Base-by-base conservation (phyloP, 2,797 vertebrate species). In the Pipistrellus pipistrellus region DNA sequence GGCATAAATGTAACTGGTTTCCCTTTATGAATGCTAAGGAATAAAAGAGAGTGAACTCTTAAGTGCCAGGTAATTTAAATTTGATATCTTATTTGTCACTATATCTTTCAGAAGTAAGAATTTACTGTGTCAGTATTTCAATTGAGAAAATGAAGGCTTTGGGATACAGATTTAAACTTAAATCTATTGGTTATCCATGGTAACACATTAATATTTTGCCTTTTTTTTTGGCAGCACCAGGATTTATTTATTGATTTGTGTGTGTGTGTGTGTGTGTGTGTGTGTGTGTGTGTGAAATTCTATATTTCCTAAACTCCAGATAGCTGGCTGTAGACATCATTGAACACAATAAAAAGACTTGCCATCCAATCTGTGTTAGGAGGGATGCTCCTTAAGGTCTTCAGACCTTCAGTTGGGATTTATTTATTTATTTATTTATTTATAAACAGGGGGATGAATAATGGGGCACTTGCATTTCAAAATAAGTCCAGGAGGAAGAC, bases 81-180 rank as follows among this genome's bases (percentile, higher is more conserved):
- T 66, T 38, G 21, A 35, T 64, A 27, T 71, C 12, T 62, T 71
- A 57, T 53, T 44, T 51, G 10, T 62, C 66, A 57, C 18, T 55
- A 14, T 2, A 59, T 69, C 46, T 85, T n/a, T 81, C 44, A 59
- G 35, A 73, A 93, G n/a, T 77, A 57, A 93, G 27, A 80, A 87
- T 87, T 13, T 13, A 32, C 25, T 53, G 25, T 2, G 20, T 86
- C 21, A n/a, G 11, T 66, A 8, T 64, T 80, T 81, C 4, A 53
- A 44, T n/a, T 23, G 21, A 48, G 18, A 11, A 80, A 80, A 57
- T 44, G 10, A 71, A 93, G 51, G 23, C 38, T 12, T 13, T 15
- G 30, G 18, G 25, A 15, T 25, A 83, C 1, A 51, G 51, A 81
- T 53, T 82, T 93, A 59, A 87, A 85, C 3, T 41, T 32, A 46